These are phyloP conservation scores for Lymantria dispar DNA, from an alignment of 2,888 invertebrate species.

Conservation along the genomic window DNA sequence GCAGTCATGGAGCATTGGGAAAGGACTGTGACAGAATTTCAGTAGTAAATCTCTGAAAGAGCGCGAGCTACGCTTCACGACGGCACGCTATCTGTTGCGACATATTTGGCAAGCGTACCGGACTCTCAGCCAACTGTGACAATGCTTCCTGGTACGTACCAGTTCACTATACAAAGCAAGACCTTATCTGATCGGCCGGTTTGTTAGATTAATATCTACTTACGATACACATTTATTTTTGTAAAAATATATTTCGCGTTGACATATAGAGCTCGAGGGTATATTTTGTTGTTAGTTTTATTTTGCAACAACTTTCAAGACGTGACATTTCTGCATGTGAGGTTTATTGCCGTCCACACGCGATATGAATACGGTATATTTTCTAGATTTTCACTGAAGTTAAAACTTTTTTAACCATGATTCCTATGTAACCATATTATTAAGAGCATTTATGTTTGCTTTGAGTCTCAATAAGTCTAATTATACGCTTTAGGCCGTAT, in stretches of 20 bases:
- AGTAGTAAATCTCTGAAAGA: conserved; percentile 56
- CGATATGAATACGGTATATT: neutral
- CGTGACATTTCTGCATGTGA: neutral
- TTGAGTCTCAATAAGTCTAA: neutral
- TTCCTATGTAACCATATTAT: neutral
- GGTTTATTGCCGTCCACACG: neutral
- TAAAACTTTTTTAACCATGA: neutral
- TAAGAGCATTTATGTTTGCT: neutral
- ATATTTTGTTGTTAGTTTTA: conserved; percentile 8
- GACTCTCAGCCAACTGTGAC: conserved; percentile 72
- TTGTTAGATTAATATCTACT: conserved; percentile 52
- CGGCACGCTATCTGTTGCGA: conserved; percentile 62
- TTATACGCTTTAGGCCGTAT: neutral
- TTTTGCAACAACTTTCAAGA: conserved; percentile 11
- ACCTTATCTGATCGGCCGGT: conserved; percentile 52
- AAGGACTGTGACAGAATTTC: conserved; percentile 56
- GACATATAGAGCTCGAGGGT: conserved; percentile 5
- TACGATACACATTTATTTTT: conserved; percentile 34
- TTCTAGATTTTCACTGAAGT: neutral
- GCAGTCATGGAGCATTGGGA: conserved; percentile 31
- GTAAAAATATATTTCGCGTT: conserved; percentile 21
- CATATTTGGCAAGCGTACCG: conserved; percentile 74
- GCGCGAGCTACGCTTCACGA: conserved; percentile 24
- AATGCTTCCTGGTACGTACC: conserved; percentile 41
- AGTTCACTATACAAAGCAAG: conserved; percentile 19